These are phyloP conservation scores for Stomatorhinus ivindoensis DNA, from an alignment of 2,113 vertebrate species.

Conservation along the genomic window DNA sequence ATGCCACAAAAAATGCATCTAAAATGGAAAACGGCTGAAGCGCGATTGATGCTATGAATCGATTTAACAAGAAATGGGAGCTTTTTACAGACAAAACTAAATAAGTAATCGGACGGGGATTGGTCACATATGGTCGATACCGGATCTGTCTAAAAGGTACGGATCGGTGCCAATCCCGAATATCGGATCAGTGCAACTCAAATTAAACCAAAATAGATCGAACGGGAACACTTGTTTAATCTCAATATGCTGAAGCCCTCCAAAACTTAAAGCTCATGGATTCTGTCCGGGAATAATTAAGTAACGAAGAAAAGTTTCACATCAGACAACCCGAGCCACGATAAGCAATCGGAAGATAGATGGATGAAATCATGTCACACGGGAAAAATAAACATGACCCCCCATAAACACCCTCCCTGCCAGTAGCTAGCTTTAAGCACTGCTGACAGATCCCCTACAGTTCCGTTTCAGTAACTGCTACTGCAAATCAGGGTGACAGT, in stretches of 20 bases:
- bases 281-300: neutral
- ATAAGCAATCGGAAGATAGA: neutral
- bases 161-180: too few species aligned
- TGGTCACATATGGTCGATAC: too few species aligned
- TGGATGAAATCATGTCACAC: neutral
- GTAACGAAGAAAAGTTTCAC: neutral
- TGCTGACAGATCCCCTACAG: neutral
- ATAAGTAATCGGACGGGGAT: too few species aligned
- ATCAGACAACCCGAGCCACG: neutral
- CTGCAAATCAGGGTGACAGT: neutral
- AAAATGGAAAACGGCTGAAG: too few species aligned
- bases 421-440: neutral
- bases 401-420: neutral
- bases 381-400: neutral
- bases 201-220: neutral
- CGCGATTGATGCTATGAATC: too few species aligned
- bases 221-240: neutral
- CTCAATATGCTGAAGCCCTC: neutral
- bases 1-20: too few species aligned
- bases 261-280: neutral
- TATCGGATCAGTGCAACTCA: too few species aligned
- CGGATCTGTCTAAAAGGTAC: too few species aligned
- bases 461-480: neutral
- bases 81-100: too few species aligned
- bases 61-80: too few species aligned